Percentiles rank a stretch among this genome's conserved stretches.
Conservation (phyloP, 2,113 vertebrate species). For the Hippocampus barbouri region DNA sequence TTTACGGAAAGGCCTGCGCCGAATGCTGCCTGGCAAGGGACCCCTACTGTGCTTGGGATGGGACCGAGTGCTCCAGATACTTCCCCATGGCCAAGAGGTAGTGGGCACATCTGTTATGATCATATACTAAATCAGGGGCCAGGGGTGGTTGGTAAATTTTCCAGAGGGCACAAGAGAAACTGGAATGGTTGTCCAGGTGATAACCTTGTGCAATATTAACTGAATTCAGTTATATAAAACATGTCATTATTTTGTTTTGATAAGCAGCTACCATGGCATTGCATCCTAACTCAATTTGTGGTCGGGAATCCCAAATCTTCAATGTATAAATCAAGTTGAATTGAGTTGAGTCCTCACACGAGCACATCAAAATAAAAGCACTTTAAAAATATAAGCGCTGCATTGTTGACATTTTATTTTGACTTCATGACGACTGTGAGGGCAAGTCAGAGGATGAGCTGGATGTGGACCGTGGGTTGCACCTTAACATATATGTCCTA, state of each 20-base stretch:
- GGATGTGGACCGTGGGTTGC: no score
- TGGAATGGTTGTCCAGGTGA: not conserved
- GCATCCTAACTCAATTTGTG: no score
- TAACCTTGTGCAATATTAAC: no score
- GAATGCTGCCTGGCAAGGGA: constrained; percentile 96
- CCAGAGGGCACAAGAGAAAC: not conserved
- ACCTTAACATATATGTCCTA: not conserved
- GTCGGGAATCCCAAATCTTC: no score
- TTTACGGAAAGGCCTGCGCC: constrained; percentile 94
- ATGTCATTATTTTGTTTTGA: no score
- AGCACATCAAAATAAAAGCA: no score
- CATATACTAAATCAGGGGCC: not conserved
- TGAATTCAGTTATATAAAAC: no score
- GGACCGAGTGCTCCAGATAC: constrained; percentile 92
- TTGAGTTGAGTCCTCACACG: no score
- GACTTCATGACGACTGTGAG: not conserved
- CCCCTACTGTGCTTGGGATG: constrained; percentile 98
- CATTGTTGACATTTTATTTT: not conserved
- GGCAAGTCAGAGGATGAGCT: not conserved
- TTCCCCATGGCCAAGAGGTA: constrained; percentile 97
- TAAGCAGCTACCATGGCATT: no score
- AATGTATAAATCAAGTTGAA: no score
- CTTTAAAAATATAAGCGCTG: no score
- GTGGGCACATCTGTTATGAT: constrained; percentile 4
- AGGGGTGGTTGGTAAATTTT: not conserved